Percentiles rank a stretch among this genome's conserved stretches.
phyloP scores from a whole-genome alignment of 37 sponge, comb jelly and placozoan genomes.

The Haliclona indistincta region DNA sequence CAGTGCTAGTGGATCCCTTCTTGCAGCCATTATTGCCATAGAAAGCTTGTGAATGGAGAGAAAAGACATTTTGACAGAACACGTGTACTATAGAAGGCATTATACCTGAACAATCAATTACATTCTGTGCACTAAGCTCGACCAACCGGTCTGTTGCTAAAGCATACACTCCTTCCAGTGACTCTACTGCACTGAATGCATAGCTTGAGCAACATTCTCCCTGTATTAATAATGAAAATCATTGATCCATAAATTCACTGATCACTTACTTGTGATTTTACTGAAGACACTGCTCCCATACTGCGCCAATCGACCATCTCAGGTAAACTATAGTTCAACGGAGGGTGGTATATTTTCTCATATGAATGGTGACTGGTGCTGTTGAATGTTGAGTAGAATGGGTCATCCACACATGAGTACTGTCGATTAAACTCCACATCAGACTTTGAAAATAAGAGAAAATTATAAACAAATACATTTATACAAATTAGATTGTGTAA shows the following conservation, averaged over 20 bases:
- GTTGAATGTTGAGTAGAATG: background rate
- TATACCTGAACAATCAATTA: slow-evolving; percentile 69
- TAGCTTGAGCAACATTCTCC: slow-evolving; percentile 61
- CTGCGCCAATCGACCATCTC: slow-evolving; percentile 1
- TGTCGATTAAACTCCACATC: background rate
- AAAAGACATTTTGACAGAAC: background rate
- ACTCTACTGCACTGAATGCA: slow-evolving; percentile 62
- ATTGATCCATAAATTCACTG: background rate
- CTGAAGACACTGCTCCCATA: slow-evolving; percentile 12
- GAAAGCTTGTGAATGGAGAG: background rate
- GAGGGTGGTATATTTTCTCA: background rate
- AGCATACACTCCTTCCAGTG: slow-evolving; percentile 51
- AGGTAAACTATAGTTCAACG: background rate
- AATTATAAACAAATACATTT: background rate
- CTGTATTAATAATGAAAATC: slow-evolving; percentile 12
- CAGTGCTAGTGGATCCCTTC: background rate
- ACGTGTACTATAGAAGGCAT: too few species aligned
- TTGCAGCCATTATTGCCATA: slow-evolving; percentile 1
- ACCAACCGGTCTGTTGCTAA: slow-evolving; percentile 24
- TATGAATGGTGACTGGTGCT: too few species aligned
- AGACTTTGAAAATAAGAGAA: background rate
- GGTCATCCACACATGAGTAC: background rate
- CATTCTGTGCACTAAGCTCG: slow-evolving; percentile 67
- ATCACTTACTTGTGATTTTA: slow-evolving; percentile 3
- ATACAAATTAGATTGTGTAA: too few species aligned